Evolutionary conservation across 1,140 invertebrate genomes (phyloP), one percentile per base, ranked within the genome.

Genomic region (Microplitis demolitor): DNA sequence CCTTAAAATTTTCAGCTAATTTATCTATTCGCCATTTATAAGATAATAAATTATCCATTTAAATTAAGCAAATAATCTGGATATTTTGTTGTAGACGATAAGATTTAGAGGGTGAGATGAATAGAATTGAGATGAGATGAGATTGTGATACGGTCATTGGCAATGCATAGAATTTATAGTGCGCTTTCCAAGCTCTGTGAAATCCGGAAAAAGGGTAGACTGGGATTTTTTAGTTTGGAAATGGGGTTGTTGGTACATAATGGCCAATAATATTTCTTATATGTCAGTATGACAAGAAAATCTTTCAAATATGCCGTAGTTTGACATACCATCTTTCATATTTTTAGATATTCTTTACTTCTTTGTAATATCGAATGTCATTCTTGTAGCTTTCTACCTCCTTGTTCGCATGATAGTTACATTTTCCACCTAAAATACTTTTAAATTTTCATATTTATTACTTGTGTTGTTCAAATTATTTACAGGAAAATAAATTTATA

Each of bases 131-230:
- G 61, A 63, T 11, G 61, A 34, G 61, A 63, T 11, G 35, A 63
- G 61, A 37, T 33, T 4, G 34, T 63, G 35, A 35, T 37, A 63
- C 39, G 34, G 34, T 39, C 34, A 63, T 63, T 63, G 61, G 16
- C 8, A 35, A 63, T 63, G 61, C 61, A 63, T 63, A 63, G 33
- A 63, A 63, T 63, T 63, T 63, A 33, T 63, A 63, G 61, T 63
- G 61, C 35, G 61, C 34, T 39, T 11, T 13, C 8, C 11, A 39
- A 35, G 33, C 35, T 63, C 34, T 35, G 11, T 8, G 8, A 8
- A 61, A n/a, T 31, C 13, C 8, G 5, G 58, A 6, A 14, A 61
- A n/a, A 24, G 24, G 58, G 11, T 33, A n/a, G 4, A 54, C 16
- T n/a, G 58, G 16, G 33, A 31, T 33, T 61, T 61, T 61, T 14